Evolutionary conservation across 2,888 invertebrate species (phyloP).

Genomic region (Brenthis daphne): DNA sequence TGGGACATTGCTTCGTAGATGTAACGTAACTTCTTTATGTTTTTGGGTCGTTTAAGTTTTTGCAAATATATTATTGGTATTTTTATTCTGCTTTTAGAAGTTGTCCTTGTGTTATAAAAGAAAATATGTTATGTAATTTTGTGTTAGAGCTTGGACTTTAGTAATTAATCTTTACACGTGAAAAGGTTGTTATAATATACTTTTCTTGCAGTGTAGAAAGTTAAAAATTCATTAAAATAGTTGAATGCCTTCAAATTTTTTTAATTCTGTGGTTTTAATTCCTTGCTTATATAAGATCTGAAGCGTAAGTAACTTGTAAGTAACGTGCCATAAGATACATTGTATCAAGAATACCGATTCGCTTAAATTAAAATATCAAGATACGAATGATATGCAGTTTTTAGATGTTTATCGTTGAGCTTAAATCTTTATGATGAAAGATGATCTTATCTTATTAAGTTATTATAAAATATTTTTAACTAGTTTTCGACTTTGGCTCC

Average conservation of each 20-base stretch:
- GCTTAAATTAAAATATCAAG: conserved; percentile 21
- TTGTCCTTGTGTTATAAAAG: no score
- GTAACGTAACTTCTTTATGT: background rate
- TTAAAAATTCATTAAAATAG: no score
- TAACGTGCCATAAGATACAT: background rate
- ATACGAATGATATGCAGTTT: conserved; percentile 8
- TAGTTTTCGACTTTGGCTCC: background rate
- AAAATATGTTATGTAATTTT: no score
- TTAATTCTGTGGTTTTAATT: no score
- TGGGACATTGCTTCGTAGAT: background rate
- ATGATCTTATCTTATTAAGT: conserved; percentile 9
- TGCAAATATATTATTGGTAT: no score
- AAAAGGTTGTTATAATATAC: no score
- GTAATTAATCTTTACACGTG: no score
- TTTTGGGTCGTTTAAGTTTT: background rate
- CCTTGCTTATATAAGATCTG: no score
- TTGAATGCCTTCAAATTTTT: no score
- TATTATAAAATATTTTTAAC: background rate
- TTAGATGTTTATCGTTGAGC: conserved; percentile 16
- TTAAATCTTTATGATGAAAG: conserved; percentile 13
- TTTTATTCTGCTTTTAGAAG: no score
- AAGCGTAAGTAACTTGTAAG: background rate
- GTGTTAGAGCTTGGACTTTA: no score
- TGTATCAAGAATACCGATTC: background rate
- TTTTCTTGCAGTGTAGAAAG: no score